These are phyloP conservation scores for Burhinus oedicnemus DNA, from an alignment of 2,113 vertebrate species.

Conservation along the genomic window DNA sequence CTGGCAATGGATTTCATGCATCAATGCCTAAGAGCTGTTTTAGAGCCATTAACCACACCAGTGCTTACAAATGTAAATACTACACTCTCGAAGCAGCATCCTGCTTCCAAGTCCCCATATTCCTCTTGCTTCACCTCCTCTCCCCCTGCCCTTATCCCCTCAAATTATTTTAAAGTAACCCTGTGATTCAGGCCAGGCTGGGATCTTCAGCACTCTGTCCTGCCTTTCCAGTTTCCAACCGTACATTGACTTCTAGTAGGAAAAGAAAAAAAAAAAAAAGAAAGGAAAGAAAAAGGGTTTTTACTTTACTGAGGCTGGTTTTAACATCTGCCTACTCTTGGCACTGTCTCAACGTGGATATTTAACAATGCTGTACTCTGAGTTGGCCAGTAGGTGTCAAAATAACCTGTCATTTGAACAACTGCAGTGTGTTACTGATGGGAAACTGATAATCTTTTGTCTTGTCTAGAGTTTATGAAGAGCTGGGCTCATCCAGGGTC, in stretches of 20 bases:
- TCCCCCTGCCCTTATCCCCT: neutral
- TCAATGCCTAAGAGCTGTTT: slow-evolving; percentile 45
- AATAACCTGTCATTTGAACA: slow-evolving; percentile 58
- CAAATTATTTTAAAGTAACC: neutral
- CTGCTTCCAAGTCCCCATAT: neutral
- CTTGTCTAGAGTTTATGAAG: neutral
- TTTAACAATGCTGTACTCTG: slow-evolving; percentile 13
- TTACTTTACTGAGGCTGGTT: neutral
- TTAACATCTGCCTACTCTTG: neutral
- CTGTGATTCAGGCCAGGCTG: neutral
- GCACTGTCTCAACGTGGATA: neutral
- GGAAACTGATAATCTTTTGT: neutral
- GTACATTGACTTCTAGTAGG: neutral
- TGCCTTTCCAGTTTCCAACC: neutral
- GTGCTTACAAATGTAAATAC: slow-evolving; percentile 1
- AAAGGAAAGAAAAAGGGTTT: neutral
- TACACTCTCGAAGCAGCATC: neutral
- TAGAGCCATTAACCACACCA: neutral
- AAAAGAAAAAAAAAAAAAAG: too few relatives aligned
- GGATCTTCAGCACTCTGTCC: neutral
- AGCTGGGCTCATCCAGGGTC: neutral
- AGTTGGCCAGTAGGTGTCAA: slow-evolving; percentile 67
- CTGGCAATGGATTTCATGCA: slow-evolving; percentile 57
- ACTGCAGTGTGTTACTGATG: neutral
- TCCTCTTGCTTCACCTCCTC: neutral